A percentile compares a stretch with the other conserved stretches of the same genome.
Conservation (phyloP, 1,140 invertebrate species). For the Micrasema longulum region DNA sequence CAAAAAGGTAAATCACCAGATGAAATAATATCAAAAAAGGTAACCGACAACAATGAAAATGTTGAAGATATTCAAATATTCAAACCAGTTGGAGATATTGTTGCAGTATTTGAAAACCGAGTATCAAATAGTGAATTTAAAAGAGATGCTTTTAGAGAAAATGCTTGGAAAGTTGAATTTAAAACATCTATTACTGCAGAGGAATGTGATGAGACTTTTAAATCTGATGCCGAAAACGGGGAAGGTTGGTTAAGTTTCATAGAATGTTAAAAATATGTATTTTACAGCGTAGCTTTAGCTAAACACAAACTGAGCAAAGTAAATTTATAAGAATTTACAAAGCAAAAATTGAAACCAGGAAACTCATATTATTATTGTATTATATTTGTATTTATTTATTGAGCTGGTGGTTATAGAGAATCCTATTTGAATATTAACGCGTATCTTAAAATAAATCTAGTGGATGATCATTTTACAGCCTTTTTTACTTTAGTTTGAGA, state of each 20-base stretch:
- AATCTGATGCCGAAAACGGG: conserved; percentile 40
- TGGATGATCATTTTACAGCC: too few relatives aligned
- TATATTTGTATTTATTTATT: too few relatives aligned
- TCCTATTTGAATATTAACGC: too few relatives aligned
- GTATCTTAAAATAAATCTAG: too few relatives aligned
- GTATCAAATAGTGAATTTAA: not conserved
- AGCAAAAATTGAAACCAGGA: too few relatives aligned
- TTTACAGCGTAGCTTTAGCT: too few relatives aligned
- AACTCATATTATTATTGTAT: too few relatives aligned
- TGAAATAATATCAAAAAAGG: not conserved
- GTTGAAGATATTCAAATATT: conserved; percentile 37
- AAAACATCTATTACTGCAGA: not conserved
- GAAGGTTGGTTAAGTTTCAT: conserved; percentile 36
- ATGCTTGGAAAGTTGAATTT: not conserved
- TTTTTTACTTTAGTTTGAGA: too few relatives aligned
- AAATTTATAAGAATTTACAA: too few relatives aligned
- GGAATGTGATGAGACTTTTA: not conserved
- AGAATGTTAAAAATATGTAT: too few relatives aligned
- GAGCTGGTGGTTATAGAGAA: too few relatives aligned
- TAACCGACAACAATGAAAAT: not conserved
- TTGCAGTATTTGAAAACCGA: conserved; percentile 50
- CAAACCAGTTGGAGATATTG: conserved; percentile 44
- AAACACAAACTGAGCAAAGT: too few relatives aligned
- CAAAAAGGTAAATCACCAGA: not conserved
- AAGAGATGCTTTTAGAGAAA: not conserved